These are phyloP conservation scores for Silurus meridionalis DNA, from an alignment of 2,113 vertebrate species.

Conservation along the genomic window DNA sequence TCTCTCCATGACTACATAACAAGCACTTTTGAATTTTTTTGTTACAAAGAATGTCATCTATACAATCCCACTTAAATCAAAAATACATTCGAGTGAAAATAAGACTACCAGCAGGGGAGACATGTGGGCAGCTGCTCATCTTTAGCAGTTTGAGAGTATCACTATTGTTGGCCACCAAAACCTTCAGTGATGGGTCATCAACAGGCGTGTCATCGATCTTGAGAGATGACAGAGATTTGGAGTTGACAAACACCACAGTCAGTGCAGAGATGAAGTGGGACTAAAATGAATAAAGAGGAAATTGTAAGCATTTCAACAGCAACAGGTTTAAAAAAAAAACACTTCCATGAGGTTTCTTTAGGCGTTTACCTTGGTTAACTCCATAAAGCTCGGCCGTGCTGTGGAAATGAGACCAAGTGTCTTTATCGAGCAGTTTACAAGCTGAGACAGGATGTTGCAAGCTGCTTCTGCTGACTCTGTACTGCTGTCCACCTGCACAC, in stretches of 20 bases:
- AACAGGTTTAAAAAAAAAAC: not conserved
- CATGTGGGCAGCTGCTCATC: constrained; percentile 92
- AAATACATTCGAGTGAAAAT: not conserved
- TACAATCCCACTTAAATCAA: not conserved
- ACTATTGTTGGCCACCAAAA: constrained; percentile 95
- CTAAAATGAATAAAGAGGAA: constrained; percentile 50
- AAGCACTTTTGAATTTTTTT: not conserved
- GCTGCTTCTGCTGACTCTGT: constrained; percentile 92
- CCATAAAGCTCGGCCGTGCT: constrained; percentile 96
- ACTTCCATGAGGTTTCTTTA: not conserved
- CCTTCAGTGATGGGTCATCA: constrained; percentile 94
- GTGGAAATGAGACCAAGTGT: constrained; percentile 92
- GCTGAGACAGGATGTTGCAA: constrained; percentile 86
- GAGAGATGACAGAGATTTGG: constrained; percentile 93
- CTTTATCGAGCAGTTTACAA: constrained; percentile 87
- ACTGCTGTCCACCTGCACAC: constrained; percentile 91
- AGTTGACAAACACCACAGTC: constrained; percentile 98
- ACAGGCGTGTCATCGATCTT: constrained; percentile 97
- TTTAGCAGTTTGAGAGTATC: constrained; percentile 92
- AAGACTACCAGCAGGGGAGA: constrained; percentile 73
- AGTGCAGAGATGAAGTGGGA: constrained; percentile 88
- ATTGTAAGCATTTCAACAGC: not conserved
- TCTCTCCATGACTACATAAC: not conserved
- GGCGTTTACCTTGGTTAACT: constrained; percentile 88
- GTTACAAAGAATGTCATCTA: not conserved